Evolutionary conservation across 2,888 invertebrate species (phyloP), one percentile per base, ranked within the genome.

Genomic region (Portevinia maculata): DNA sequence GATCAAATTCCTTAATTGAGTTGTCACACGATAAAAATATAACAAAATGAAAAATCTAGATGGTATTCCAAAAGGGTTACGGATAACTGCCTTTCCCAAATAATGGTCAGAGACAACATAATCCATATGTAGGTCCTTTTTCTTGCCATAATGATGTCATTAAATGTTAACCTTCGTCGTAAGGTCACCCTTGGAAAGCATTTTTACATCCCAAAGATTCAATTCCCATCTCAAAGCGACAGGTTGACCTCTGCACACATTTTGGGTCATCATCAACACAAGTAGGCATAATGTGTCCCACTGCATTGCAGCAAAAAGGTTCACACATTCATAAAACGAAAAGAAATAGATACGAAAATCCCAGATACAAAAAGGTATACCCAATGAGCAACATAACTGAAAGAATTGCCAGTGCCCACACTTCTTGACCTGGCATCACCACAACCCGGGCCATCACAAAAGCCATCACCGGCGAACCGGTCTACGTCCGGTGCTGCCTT

Each of bases 331-430:
- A 62, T 24, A 41, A 15, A 48, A 15, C 34, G 2, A 9, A 52
- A 34, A 44, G 53, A 34, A 55, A 39, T n/a, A n/a, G n/a, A n/a
- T n/a, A 55, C 41, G 34, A 19, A 59, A 46, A 53, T 15, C 21
- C 41, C 41, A 37, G 32, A 30, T 44, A 24, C 19, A 65, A 41
- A 60, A 67, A 50, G 50, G 41, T 67, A 41, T 8, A 62, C 55
- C 59, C 60, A 53, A 60, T 60, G 65, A 73, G 62, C 67, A 67
- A 60, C 44, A 65, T 55, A 65, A 60, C 52, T 60, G 65, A 79
- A 65, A 73, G 53, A 32, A 55, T 59, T 60, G 53, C 53, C 60
- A 59, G 24, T 62, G 53, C 17, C 34, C 19, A 57, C 24, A 44
- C 55, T 44, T 19, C 21, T 15, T 19, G 28, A 50, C 41, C 37